Evolutionary conservation across 2,113 vertebrate species (phyloP), one percentile per base, ranked within the genome.

Genomic region (Aphelocoma coerulescens): DNA sequence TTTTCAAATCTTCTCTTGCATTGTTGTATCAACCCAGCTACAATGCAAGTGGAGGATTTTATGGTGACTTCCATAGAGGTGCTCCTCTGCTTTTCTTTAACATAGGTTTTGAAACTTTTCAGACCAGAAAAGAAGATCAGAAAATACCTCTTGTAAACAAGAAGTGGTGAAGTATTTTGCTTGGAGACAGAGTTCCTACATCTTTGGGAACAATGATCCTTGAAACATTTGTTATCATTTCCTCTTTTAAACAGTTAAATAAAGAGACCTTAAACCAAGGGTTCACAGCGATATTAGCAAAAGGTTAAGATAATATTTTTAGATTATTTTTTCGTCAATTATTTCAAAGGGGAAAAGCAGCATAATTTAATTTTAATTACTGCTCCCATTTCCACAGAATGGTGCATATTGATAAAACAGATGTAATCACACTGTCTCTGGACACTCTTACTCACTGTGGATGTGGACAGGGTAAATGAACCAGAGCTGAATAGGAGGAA

Each of bases 281-380:
- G 68, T 78, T 95, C 88, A 93, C 90, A 65, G 24, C 19, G 57
- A 69, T 89, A 74, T 89, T 88, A 88, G 91, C 35, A 92, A 91
- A 92, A 94, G 55, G 72, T 96, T 97, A 96, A 86, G 91, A 96
- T 90, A 97, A 97, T 91, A 78, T 82, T 71, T 72, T 61, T n/a
- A 77, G 65, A 62, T 92, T 78, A 10, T 84, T 88, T 87, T 89
- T 76, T 80, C n/a, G 86, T 93, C 65, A n/a, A 55, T 94, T 7
- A 96, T 96, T 96, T 88, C 86, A 96, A 94, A 94, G 46, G 39
- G 76, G 86, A 75, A 96, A 89, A 89, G 37, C 81, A 96, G 87
- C 55, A 43, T 66, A 91, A 91, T 95, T 94, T 86, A 62, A 79
- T 91, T 88, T 74, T 89, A 92, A 61, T 72, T 76, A 32, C 61